A percentile compares a stretch with the other conserved stretches of the same genome.
Evolutionary conservation across 1,140 invertebrate genomes (phyloP).

Genomic region (Drosophila navojoa): DNA sequence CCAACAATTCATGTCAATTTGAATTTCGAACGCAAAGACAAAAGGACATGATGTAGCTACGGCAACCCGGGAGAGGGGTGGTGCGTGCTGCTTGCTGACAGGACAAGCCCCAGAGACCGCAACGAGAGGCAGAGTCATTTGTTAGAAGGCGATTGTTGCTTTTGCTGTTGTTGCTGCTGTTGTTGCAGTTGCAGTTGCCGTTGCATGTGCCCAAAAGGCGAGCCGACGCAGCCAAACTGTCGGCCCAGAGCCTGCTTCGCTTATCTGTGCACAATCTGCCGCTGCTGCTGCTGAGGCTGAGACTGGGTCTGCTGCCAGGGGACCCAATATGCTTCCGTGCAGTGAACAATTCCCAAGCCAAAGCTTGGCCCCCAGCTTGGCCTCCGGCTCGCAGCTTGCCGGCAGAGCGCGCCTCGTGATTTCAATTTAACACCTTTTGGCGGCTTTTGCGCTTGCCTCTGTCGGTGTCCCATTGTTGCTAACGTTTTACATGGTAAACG

Average conservation of each 20-base stretch:
- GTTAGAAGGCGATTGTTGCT: conserved; percentile 82
- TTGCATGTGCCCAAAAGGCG: conserved; percentile 73
- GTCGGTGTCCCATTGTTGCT: conserved; percentile 64
- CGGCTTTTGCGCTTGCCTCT: conserved; percentile 71
- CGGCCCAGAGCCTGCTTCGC: conserved; percentile 39
- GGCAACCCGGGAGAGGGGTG: not conserved
- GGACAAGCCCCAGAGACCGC: conserved; percentile 76
- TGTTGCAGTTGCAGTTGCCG: conserved; percentile 30
- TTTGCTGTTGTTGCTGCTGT: conserved; percentile 43
- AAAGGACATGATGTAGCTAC: conserved; percentile 65
- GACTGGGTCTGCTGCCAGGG: not conserved
- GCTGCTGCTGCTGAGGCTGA: conserved; percentile 14
- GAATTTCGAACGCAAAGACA: conserved; percentile 81
- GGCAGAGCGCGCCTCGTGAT: conserved; percentile 66
- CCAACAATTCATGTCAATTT: conserved; percentile 82
- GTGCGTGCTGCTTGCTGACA: conserved; percentile 41
- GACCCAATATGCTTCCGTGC: conserved; percentile 70
- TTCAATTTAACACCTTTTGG: conserved; percentile 83
- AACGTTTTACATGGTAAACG: conserved; percentile 48
- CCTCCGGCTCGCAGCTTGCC: conserved; percentile 5
- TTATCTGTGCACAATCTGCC: conserved; percentile 79
- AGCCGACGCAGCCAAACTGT: conserved; percentile 68
- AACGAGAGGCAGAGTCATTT: conserved; percentile 71
- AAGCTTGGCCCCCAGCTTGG: conserved; percentile 20
- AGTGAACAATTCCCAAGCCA: conserved; percentile 75